These are phyloP conservation scores for Sycophila texana DNA, from an alignment of 2,888 invertebrate genomes.

Conservation along the genomic window DNA sequence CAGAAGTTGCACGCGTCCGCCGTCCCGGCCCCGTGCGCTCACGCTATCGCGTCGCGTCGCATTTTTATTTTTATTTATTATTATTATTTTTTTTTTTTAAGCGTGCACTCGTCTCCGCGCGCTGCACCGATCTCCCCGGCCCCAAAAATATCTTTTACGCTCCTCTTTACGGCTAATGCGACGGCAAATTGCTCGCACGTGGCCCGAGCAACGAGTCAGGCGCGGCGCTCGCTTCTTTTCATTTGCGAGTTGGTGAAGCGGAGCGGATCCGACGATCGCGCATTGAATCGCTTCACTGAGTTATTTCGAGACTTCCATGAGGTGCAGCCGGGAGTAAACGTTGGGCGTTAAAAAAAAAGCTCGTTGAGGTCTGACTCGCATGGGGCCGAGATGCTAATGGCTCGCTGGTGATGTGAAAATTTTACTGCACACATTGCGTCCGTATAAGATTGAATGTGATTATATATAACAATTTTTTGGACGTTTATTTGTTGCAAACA, in stretches of 20 bases:
- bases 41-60: slow-evolving; percentile 1
- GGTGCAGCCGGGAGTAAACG: background rate
- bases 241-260: background rate
- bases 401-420: too few species aligned
- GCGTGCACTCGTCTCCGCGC: slow-evolving; percentile 31
- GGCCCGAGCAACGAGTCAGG: background rate
- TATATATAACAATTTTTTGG: too few species aligned
- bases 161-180: slow-evolving; percentile 43
- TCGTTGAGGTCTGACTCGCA: too few species aligned
- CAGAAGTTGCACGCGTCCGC: slow-evolving; percentile 61
- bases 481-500: too few species aligned
- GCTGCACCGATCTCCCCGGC: slow-evolving; percentile 1
- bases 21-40: background rate
- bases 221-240: background rate
- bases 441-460: too few species aligned
- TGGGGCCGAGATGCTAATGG: too few species aligned
- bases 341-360: too few species aligned
- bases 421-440: too few species aligned
- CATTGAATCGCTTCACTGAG: slow-evolving; percentile 14
- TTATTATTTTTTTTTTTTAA: slow-evolving; percentile 3
- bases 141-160: slow-evolving; percentile 52
- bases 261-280: slow-evolving; percentile 3
- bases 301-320: slow-evolving; percentile 18
- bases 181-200: slow-evolving; percentile 55
- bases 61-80: background rate